A percentile compares a stretch with the other conserved stretches of the same genome.
These are phyloP conservation scores for Polydrusus tereticollis DNA, from an alignment of 2,888 invertebrate genomes.

Conservation along the genomic window DNA sequence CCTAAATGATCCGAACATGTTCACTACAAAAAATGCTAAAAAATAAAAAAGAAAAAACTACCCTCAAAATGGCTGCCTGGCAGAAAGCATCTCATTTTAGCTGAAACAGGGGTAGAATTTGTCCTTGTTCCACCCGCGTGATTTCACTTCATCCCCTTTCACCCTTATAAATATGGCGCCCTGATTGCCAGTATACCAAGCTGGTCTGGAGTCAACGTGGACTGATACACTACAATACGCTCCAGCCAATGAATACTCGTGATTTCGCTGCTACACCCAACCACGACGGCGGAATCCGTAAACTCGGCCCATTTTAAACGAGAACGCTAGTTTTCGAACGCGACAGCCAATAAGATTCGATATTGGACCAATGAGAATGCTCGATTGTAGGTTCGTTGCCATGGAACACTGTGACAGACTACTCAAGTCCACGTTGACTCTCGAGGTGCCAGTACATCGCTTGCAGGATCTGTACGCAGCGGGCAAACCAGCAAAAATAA, in stretches of 20 bases:
- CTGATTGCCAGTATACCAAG: constrained; percentile 69
- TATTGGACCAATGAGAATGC: constrained; percentile 58
- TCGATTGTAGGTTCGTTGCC: constrained; percentile 60
- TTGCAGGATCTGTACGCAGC: constrained; percentile 67
- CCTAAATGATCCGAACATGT: constrained; percentile 67
- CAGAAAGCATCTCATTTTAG: constrained; percentile 70
- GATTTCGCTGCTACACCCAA: constrained; percentile 54
- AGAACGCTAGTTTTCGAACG: constrained; percentile 56
- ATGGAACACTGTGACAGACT: constrained; percentile 59
- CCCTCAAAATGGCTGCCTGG: constrained; percentile 81
- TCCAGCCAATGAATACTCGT: constrained; percentile 44
- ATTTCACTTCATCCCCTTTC: constrained; percentile 69
- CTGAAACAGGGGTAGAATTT: constrained; percentile 68
- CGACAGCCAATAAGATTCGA: constrained; percentile 53
- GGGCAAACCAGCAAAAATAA: constrained; percentile 68
- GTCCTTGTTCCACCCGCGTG: constrained; percentile 69
- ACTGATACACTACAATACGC: constrained; percentile 51
- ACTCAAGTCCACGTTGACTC: constrained; percentile 66
- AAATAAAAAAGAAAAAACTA: constrained; percentile 72
- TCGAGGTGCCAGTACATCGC: constrained; percentile 68
- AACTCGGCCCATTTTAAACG: constrained; percentile 63
- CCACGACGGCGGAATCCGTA: constrained; percentile 28
- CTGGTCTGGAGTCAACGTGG: constrained; percentile 66
- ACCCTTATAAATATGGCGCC: constrained; percentile 70
- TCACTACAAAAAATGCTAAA: constrained; percentile 64